Evolutionary conservation across 1,140 invertebrate genomes (phyloP).

Genomic region (Radopholus similis): DNA sequence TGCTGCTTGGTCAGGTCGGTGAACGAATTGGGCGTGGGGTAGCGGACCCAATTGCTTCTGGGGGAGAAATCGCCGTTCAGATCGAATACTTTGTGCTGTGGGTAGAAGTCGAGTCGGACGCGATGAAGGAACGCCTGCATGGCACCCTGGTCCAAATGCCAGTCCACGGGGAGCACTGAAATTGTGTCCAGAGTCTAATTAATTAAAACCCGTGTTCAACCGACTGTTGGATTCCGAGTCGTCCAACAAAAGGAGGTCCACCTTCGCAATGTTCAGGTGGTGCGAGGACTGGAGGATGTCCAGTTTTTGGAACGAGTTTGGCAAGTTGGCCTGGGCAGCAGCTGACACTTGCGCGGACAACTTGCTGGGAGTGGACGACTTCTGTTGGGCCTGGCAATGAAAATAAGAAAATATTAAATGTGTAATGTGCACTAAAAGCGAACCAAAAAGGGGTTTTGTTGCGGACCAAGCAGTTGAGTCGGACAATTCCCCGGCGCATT

Average conservation of each 20-base stretch:
- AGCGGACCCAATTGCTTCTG: constrained; percentile 43
- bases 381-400: too few species aligned
- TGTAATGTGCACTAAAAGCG: too few species aligned
- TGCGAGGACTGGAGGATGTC: constrained; percentile 96
- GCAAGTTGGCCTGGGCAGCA: too few species aligned
- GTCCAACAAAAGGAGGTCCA: constrained; percentile 94
- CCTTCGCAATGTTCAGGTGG: constrained; percentile 85
- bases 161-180: constrained; percentile 50
- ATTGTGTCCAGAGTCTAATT: too few species aligned
- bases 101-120: constrained; percentile 90
- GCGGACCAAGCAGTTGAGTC: not conserved
- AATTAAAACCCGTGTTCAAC: constrained; percentile 64
- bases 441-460: not conserved
- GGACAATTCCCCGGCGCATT: not conserved
- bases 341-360: not conserved
- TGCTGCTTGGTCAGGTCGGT: constrained; percentile 61
- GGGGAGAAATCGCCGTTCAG: constrained; percentile 11
- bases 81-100: constrained; percentile 60
- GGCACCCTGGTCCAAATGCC: constrained; percentile 77
- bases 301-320: constrained; percentile 62
- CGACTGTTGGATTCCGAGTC: constrained; percentile 65
- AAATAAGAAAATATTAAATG: too few species aligned
- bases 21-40: constrained; percentile 40
- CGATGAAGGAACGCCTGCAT: constrained; percentile 79
- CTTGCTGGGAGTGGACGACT: not conserved